Conservation (phyloP, 2,113 vertebrate species). For the Esox niger region DNA sequence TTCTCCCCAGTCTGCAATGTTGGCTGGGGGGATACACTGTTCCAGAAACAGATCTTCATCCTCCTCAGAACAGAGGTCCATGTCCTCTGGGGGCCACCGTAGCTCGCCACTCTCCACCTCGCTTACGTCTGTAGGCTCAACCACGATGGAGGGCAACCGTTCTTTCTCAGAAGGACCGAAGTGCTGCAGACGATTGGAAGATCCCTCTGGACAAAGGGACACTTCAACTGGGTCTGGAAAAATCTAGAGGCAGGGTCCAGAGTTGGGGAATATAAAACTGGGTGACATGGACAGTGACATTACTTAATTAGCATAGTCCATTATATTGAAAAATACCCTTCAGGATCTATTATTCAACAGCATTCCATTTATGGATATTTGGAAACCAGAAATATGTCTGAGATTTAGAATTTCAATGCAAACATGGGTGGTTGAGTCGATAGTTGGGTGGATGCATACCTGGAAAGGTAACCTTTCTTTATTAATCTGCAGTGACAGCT, state of each 20-base stretch:
- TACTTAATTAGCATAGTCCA: no score
- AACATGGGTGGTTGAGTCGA: background rate
- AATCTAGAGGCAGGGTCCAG: conserved; percentile 56
- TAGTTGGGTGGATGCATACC: conserved; percentile 38
- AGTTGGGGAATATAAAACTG: background rate
- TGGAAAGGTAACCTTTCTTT: conserved; percentile 62
- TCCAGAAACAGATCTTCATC: conserved; percentile 77
- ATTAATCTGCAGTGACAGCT: conserved; percentile 44
- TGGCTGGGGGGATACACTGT: conserved; percentile 74
- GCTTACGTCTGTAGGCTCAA: conserved; percentile 76
- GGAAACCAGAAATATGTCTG: no score
- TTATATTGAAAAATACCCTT: no score
- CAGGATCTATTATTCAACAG: no score
- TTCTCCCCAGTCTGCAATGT: conserved; percentile 74
- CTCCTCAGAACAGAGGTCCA: conserved; percentile 59
- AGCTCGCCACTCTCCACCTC: conserved; percentile 82
- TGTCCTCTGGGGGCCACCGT: conserved; percentile 76
- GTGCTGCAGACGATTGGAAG: conserved; percentile 44
- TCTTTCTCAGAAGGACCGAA: conserved; percentile 50
- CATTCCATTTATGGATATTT: no score
- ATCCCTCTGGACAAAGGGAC: conserved; percentile 46
- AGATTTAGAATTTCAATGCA: background rate
- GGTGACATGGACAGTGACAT: background rate
- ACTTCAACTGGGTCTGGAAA: conserved; percentile 76
- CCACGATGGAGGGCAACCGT: conserved; percentile 79